Evolutionary conservation across 2,113 vertebrate species (phyloP), one percentile per base, ranked within the genome.

Genomic region (Todiramphus chloris): DNA sequence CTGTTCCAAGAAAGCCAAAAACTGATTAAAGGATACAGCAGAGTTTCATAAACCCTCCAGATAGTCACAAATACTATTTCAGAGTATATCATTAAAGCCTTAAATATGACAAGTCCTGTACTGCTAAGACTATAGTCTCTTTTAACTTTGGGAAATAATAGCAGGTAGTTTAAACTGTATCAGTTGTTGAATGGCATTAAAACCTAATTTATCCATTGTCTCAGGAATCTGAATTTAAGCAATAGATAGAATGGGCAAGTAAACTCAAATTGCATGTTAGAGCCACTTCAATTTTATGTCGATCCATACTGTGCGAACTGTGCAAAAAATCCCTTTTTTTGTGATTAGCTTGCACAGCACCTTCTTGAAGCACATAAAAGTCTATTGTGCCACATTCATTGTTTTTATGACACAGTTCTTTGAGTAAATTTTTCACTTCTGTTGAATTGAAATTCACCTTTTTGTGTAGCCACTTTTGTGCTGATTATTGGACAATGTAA

Each of bases 371-470:
- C 35, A 80, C 39, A 35, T 80, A 83, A 83, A 83, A 56, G 7
- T 58, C 66, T 86, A 27, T 67, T 70, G 24, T 33, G 88, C 9
- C 44, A 64, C 21, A 64, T 70, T 17, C 14, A 21, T n/a, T 64
- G 24, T 35, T 94, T 85, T 70, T 89, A 69, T 81, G 87, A 74
- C 68, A 39, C 35, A 37, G 35, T 43, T 70, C 43, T 90, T 66
- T 64, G 69, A 53, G 15, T 48, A 33, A 87, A 39, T 74, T 87
- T 90, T 87, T 92, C 24, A 33, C 35, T 82, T 91, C 17, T 82
- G 13, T 56, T 83, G 78, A 23, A 62, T 73, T 86, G 62, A 94
- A 87, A 87, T 83, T 89, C 59, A 92, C 59, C 62, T 91, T 94
- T 64, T 80, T 63, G n/a, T 37, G 8, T 35, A 41, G 14, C 16